Evolutionary conservation across 2,113 vertebrate genomes (phyloP).

Genomic region (Edolisoma coerulescens): DNA sequence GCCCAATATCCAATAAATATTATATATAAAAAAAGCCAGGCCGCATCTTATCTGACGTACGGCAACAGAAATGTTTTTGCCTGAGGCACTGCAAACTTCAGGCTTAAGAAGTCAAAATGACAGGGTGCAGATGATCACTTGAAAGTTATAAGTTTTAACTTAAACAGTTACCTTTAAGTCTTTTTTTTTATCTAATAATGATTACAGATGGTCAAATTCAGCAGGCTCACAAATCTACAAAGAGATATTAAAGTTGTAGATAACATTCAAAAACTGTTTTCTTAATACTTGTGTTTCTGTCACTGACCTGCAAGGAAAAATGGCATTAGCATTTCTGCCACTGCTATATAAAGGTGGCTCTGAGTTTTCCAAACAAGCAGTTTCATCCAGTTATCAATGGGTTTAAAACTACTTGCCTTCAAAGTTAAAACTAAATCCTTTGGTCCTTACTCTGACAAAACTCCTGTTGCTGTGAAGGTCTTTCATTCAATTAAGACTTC

Average conservation of each 20-base stretch:
- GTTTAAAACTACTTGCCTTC: background rate
- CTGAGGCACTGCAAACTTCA: constrained; percentile 45
- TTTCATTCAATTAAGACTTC: background rate
- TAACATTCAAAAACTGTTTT: background rate
- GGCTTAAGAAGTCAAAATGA: constrained; percentile 64
- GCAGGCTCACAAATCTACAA: background rate
- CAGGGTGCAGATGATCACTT: constrained; percentile 51
- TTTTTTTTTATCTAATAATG: constrained; percentile 25
- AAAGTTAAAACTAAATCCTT: background rate
- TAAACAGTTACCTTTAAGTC: constrained; percentile 36
- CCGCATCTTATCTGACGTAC: constrained; percentile 56
- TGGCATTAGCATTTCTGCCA: background rate
- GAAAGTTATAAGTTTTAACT: constrained; percentile 61
- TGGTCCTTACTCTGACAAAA: background rate
- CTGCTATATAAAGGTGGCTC: background rate
- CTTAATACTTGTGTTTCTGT: background rate
- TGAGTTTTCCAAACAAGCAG: background rate
- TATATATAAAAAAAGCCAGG: constrained; percentile 14
- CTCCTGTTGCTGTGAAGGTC: background rate
- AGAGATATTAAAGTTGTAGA: background rate
- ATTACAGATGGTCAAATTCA: constrained; percentile 51
- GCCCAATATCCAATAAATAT: constrained; percentile 57
- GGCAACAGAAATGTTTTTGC: constrained; percentile 47
- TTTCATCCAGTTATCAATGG: background rate
- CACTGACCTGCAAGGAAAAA: background rate